phyloP scores from a whole-genome alignment of 2,113 vertebrate species.

The Psettodes erumei region DNA sequence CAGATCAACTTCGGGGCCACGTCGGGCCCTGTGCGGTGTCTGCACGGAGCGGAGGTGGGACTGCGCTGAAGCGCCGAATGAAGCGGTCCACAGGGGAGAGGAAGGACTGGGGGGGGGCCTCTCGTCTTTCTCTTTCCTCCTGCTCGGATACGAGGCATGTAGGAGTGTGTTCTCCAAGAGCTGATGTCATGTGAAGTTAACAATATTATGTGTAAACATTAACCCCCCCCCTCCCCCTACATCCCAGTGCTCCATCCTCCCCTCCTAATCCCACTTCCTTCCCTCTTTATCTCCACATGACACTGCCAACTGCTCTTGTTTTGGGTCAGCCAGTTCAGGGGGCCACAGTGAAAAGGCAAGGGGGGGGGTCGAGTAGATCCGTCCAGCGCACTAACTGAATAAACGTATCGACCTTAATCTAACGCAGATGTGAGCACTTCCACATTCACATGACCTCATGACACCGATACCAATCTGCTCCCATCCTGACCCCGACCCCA shows the following conservation, averaged over 20 bases:
- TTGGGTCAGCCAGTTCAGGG: constrained; percentile 53
- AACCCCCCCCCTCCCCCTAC: constrained; percentile 40
- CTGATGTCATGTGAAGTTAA: constrained; percentile 77
- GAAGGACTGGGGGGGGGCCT: constrained; percentile 16
- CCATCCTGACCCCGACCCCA: neutral
- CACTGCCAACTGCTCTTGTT: constrained; percentile 38
- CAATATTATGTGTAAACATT: constrained; percentile 63
- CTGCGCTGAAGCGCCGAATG: too few relatives aligned
- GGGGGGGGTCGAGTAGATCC: neutral
- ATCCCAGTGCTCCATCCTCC: constrained; percentile 55
- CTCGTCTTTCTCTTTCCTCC: constrained; percentile 17
- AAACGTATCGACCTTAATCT: constrained; percentile 64
- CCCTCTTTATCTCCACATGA: constrained; percentile 40
- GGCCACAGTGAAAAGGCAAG: constrained; percentile 12
- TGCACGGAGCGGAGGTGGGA: too few relatives aligned
- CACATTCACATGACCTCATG: constrained; percentile 78
- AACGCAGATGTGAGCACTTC: constrained; percentile 77
- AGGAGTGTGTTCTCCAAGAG: constrained; percentile 41
- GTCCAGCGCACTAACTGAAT: constrained; percentile 7
- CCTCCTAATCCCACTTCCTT: constrained; percentile 32
- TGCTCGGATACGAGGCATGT: neutral
- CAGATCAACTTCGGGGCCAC: too few relatives aligned
- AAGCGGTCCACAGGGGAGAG: neutral
- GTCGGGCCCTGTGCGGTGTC: too few relatives aligned
- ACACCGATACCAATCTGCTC: constrained; percentile 55